Conservation (phyloP, 2,888 invertebrate species). For the Dynastes grantii region DNA sequence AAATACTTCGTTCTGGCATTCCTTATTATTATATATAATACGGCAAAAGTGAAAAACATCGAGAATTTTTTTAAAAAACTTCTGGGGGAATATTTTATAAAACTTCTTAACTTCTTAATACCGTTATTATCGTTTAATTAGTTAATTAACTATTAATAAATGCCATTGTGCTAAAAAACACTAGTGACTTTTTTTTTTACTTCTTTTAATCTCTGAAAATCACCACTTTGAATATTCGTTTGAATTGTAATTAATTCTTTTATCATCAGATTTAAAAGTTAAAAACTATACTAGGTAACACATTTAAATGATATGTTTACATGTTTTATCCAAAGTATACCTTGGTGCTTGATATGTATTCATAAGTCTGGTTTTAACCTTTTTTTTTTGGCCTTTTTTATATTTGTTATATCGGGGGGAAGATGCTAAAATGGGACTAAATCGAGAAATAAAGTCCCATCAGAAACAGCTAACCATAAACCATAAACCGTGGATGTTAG, state of each 20-base stretch:
- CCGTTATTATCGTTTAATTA: too few relatives aligned
- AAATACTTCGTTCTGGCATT: slow-evolving; percentile 55
- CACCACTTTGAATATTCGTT: slow-evolving; percentile 31
- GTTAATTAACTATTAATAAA: slow-evolving; percentile 43
- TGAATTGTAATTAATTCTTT: not conserved
- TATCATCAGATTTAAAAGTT: slow-evolving; percentile 19
- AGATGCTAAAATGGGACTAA: slow-evolving; percentile 54
- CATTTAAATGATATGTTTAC: slow-evolving; percentile 63
- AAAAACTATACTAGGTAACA: slow-evolving; percentile 40
- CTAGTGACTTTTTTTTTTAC: slow-evolving; percentile 21
- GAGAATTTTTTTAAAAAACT: slow-evolving; percentile 48
- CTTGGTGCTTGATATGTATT: slow-evolving; percentile 68
- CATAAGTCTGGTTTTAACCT: slow-evolving; percentile 63
- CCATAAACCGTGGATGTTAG: too few relatives aligned
- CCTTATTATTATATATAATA: slow-evolving; percentile 48
- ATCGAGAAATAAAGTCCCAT: slow-evolving; percentile 61
- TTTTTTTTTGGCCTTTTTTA: slow-evolving; percentile 61
- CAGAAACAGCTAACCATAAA: not conserved
- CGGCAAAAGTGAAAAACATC: slow-evolving; percentile 65
- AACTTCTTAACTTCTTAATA: slow-evolving; percentile 49
- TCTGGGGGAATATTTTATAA: slow-evolving; percentile 51
- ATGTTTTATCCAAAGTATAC: slow-evolving; percentile 58
- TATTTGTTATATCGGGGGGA: slow-evolving; percentile 51
- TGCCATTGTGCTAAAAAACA: slow-evolving; percentile 51
- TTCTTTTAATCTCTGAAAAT: slow-evolving; percentile 25